Evolutionary conservation across 2,888 invertebrate species (phyloP), one percentile per base, ranked within the genome.

Genomic region (Hydroisotoma schaefferi): DNA sequence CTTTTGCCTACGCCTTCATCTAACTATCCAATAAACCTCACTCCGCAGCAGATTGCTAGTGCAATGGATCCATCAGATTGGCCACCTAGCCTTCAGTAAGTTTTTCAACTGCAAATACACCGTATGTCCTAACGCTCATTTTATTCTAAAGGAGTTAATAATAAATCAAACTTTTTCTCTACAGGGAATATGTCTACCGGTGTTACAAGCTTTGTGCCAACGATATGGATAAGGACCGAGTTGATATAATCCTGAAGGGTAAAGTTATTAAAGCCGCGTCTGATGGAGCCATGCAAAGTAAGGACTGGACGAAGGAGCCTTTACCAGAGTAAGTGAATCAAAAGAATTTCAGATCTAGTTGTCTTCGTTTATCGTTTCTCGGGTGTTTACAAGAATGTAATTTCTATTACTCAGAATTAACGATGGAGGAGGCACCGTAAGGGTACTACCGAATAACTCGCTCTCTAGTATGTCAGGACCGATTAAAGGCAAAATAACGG

Each of bases 241-340:
- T 97, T 61, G 93, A 95, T 77, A 90, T 91, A 69, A 90, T 92
- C 74, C 81, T 99, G 59, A 94, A 94, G 78, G 93, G 93, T 38
- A 90, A 94, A 79, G 88, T 98, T 65, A 93, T 92, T 55, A 86
- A 88, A 59, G 90, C 94, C 18, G 90, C 93, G 48, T 88, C 88
- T 75, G 87, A 88, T 73, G 91, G 91, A 65, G 88, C 89, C 69
- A 82, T 94, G 46, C 88, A 88, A 84, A 86, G 87, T 1, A 89
- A 92, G 75, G 91, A 98, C 80, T 99, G 99, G 99, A 87, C 88
- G 73, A 85, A 84, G 67, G 97, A 98, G 77, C 90, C 94, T 28
- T 82, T 97, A 71, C 97, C 97, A 43, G 89, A 75, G 73, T 73
- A 69, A 68, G 68, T n/a, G n/a, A n/a, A n/a, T n/a, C n/a, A n/a